Percentiles rank a stretch among this genome's conserved stretches.
These are phyloP conservation scores for Ivindomyrus marchei DNA, from an alignment of 2,113 vertebrate species.

Conservation along the genomic window DNA sequence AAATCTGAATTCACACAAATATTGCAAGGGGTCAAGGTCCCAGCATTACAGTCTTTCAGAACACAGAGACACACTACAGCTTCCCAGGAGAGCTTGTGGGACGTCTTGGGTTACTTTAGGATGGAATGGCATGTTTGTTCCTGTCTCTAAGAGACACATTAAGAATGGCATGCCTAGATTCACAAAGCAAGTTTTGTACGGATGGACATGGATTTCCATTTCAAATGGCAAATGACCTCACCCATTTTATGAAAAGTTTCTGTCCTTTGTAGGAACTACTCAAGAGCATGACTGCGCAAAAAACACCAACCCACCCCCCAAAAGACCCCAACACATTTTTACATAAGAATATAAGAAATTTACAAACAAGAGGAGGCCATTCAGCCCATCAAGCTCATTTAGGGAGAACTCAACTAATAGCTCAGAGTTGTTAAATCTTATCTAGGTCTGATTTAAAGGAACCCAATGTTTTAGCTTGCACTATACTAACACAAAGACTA, in stretches of 20 bases:
- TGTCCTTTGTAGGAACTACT: neutral
- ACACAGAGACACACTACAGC: neutral
- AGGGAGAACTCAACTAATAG: too few relatives aligned
- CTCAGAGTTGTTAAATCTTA: too few relatives aligned
- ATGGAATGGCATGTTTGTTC: neutral
- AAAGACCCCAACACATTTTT: neutral
- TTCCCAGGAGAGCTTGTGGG: neutral
- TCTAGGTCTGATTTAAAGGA: too few relatives aligned
- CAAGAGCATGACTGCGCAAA: neutral
- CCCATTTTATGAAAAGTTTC: neutral
- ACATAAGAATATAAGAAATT: neutral
- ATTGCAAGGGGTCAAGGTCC: neutral
- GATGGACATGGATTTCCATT: neutral
- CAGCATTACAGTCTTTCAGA: neutral
- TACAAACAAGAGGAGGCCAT: too few relatives aligned
- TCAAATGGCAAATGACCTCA: neutral
- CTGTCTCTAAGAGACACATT: neutral
- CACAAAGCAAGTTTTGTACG: constrained; percentile 1
- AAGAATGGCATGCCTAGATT: neutral
- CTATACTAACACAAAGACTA: too few relatives aligned
- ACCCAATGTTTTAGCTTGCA: too few relatives aligned
- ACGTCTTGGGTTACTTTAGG: neutral
- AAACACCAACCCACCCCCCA: neutral
- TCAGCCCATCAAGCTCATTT: too few relatives aligned
- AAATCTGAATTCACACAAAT: neutral